phyloP scores from a whole-genome alignment of 2,797 vertebrate species.

The Amniataba percoides region DNA sequence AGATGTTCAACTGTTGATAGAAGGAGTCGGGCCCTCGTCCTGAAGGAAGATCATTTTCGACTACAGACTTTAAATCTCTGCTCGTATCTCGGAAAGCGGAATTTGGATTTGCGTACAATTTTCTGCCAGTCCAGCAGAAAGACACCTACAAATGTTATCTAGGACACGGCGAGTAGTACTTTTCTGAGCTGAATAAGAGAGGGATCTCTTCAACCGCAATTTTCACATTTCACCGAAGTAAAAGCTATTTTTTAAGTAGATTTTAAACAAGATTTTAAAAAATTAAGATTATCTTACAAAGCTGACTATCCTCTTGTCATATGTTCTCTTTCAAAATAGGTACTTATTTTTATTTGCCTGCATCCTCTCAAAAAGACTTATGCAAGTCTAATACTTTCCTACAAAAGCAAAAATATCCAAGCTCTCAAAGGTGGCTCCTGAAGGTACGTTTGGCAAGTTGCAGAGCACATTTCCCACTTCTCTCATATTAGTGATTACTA shows the following conservation, averaged over 20 bases:
- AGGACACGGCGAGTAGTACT: background rate
- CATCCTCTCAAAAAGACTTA: too few relatives aligned
- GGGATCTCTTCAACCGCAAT: background rate
- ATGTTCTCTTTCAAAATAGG: background rate
- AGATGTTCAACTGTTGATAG: conserved; percentile 72
- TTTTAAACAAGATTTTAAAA: background rate
- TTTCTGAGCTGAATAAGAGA: conserved; percentile 6
- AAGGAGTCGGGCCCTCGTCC: conserved; percentile 35
- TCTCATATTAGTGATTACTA: background rate
- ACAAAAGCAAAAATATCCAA: background rate
- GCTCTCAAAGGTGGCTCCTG: background rate
- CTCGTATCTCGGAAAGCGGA: conserved; percentile 11
- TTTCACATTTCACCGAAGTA: background rate
- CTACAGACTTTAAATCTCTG: conserved; percentile 28
- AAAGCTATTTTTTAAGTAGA: background rate
- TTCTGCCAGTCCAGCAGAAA: conserved; percentile 4
- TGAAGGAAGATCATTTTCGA: conserved; percentile 5
- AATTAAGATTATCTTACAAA: background rate
- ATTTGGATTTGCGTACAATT: conserved; percentile 30
- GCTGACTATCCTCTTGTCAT: background rate
- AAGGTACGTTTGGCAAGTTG: background rate
- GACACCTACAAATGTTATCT: background rate
- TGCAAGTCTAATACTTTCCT: background rate
- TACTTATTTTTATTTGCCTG: too few relatives aligned
- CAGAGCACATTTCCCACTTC: background rate